Conservation (phyloP, 2,113 vertebrate genomes). For the Corythornis vintsioides region DNA sequence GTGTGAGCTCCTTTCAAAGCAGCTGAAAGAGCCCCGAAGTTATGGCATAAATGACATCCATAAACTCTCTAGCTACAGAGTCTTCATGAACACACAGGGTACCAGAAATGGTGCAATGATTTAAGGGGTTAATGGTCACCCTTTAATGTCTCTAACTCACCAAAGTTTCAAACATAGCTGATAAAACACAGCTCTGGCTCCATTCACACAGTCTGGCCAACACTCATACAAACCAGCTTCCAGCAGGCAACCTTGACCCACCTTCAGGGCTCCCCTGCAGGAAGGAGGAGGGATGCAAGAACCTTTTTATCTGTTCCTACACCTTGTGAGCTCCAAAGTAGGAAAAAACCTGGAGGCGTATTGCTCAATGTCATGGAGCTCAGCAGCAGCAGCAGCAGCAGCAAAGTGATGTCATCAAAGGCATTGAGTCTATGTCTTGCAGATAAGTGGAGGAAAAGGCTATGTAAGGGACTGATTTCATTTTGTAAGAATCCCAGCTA, state of each 20-base stretch:
- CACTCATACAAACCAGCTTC: not conserved
- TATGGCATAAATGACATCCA: not conserved
- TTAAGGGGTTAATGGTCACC: not conserved
- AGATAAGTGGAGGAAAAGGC: constrained; percentile 29
- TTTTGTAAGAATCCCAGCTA: constrained; percentile 64
- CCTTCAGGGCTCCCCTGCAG: not conserved
- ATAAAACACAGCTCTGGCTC: not conserved
- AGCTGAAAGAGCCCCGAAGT: not conserved
- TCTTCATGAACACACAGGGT: not conserved
- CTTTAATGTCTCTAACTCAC: not conserved
- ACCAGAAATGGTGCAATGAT: not conserved
- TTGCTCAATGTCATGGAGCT: not conserved
- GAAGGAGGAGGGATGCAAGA: not conserved
- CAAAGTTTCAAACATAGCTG: not conserved
- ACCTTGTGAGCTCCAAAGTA: not conserved
- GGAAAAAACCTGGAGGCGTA: not conserved
- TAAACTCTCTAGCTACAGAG: not conserved
- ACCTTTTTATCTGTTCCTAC: not conserved
- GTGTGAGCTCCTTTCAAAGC: not conserved
- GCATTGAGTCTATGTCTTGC: constrained; percentile 34
- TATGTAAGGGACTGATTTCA: constrained; percentile 61
- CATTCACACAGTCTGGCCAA: not conserved
- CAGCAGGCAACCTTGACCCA: not conserved
- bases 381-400: not conserved
- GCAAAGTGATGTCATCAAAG: constrained; percentile 31